These are phyloP conservation scores for Darevskia nairensis DNA, from an alignment of 2,797 vertebrate species.

Conservation along the genomic window DNA sequence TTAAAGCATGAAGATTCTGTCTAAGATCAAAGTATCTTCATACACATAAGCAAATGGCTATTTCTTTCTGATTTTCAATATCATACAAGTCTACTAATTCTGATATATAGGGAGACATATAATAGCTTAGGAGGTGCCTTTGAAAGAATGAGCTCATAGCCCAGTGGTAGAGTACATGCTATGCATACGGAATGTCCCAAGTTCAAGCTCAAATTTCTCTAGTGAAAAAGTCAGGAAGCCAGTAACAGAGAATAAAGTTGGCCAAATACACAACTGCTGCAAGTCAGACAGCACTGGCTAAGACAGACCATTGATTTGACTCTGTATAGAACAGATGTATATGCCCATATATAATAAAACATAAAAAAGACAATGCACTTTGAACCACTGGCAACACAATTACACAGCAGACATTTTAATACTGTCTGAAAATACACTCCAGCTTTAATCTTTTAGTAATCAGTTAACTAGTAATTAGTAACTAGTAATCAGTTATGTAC, in stretches of 20 bases:
- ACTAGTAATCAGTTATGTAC: neutral
- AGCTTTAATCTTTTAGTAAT: neutral
- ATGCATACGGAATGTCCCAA: neutral
- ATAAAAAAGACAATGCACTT: neutral
- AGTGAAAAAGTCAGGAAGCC: neutral
- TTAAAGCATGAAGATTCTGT: too few relatives aligned
- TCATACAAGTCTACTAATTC: neutral
- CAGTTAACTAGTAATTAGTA: neutral
- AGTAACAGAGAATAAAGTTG: too few relatives aligned
- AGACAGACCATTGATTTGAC: neutral
- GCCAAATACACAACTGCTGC: neutral
- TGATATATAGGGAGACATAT: neutral
- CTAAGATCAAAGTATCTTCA: neutral
- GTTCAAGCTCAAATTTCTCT: neutral
- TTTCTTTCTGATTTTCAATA: neutral
- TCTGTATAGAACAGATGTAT: neutral
- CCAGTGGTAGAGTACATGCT: too few relatives aligned
- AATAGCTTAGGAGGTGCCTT: neutral
- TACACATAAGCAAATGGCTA: neutral
- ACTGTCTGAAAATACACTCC: neutral
- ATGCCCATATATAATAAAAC: neutral
- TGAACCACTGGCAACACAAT: neutral
- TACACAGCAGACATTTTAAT: neutral
- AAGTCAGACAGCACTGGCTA: neutral
- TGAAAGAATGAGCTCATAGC: neutral